Percentiles rank a stretch among this genome's conserved stretches.
phyloP scores from a whole-genome alignment of 2,888 invertebrate species.

The Ophion ventricosus region DNA sequence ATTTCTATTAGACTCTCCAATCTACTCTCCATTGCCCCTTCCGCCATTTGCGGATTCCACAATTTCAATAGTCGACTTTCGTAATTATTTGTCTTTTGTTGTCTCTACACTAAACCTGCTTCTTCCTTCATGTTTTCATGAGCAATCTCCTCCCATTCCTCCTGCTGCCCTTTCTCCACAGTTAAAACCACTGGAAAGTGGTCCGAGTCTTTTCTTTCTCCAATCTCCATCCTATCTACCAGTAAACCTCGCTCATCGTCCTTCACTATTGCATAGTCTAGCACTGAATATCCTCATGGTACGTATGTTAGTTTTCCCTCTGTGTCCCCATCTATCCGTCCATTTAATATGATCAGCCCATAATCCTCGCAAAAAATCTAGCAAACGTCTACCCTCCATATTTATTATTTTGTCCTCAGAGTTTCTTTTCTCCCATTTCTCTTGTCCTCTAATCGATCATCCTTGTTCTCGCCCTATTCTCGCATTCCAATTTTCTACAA shows the following conservation, averaged over 20 bases:
- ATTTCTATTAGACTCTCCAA: not conserved
- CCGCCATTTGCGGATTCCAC: not conserved
- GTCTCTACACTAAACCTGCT: not conserved
- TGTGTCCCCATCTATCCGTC: constrained; percentile 3
- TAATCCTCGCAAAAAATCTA: constrained; percentile 25
- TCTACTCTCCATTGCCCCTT: constrained; percentile 12
- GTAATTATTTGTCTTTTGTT: constrained; percentile 5
- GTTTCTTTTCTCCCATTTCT: not conserved
- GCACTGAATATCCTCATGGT: constrained; percentile 6
- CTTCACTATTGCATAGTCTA: not conserved
- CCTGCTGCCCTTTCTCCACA: not conserved
- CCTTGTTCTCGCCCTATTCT: constrained; percentile 38
- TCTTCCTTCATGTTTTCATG: not conserved
- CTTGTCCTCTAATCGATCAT: not conserved
- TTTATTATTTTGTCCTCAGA: constrained; percentile 23
- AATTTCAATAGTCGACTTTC: not conserved
- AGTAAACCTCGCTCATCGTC: not conserved
- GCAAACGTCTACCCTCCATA: constrained; percentile 9
- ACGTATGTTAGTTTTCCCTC: constrained; percentile 33
- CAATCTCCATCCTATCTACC: constrained; percentile 1
- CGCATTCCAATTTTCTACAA: constrained; percentile 28
- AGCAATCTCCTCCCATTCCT: not conserved
- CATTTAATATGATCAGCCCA: constrained; percentile 25
- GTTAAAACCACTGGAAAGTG: constrained; percentile 30
- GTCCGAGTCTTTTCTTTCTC: constrained; percentile 38